Conservation (phyloP, 23 tunicate genomes). For the Ascidia mentula region DNA sequence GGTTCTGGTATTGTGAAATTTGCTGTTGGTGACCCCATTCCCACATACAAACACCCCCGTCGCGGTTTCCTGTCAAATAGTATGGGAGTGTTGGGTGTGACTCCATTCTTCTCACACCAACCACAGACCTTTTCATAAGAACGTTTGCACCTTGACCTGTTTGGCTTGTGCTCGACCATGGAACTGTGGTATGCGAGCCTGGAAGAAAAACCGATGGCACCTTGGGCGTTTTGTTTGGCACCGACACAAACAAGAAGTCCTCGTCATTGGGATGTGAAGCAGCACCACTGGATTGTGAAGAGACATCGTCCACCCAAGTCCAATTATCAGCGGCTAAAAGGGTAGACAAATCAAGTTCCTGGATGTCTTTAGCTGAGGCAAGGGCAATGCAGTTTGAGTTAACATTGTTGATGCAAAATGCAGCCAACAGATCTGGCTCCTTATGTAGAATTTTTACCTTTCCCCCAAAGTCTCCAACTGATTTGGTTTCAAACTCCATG, state of each 20-base stretch:
- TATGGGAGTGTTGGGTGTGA: slow-evolving; percentile 94
- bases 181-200: slow-evolving; percentile 7
- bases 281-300: slow-evolving; percentile 19
- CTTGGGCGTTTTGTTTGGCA: slow-evolving; percentile 6
- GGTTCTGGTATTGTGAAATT: slow-evolving; percentile 51
- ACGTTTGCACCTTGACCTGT: slow-evolving; percentile 89
- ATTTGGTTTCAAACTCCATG: background rate
- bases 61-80: slow-evolving; percentile 70
- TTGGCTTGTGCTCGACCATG: slow-evolving; percentile 49
- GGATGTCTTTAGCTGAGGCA: slow-evolving; percentile 69
- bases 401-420: slow-evolving; percentile 88
- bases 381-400: slow-evolving; percentile 78
- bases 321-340: slow-evolving; percentile 68
- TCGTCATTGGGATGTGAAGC: slow-evolving; percentile 41
- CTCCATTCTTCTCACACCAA: slow-evolving; percentile 63
- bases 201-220: slow-evolving; percentile 28
- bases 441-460: slow-evolving; percentile 68
- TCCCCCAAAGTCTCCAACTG: background rate
- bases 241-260: slow-evolving; percentile 58
- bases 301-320: slow-evolving; percentile 75
- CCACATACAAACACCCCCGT: slow-evolving; percentile 90
- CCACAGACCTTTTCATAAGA: slow-evolving; percentile 53
- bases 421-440: slow-evolving; percentile 63
- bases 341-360: slow-evolving; percentile 62
- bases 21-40: slow-evolving; percentile 98